Evolutionary conservation across 2,113 vertebrate species (phyloP), one percentile per base, ranked within the genome.

Genomic region (Caranx melampygus): DNA sequence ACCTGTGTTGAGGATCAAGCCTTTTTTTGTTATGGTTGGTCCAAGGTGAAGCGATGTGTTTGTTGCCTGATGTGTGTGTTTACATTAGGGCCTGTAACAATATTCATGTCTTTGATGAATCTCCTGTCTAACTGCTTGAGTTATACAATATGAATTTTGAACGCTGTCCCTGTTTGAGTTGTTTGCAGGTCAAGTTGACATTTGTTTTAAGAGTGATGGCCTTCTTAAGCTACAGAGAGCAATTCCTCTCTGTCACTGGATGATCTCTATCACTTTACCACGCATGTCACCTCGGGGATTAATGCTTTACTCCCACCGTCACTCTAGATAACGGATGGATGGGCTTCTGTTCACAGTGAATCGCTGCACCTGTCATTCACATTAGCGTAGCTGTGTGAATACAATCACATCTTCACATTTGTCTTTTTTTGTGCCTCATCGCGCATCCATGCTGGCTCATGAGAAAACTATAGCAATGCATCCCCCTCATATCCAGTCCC

Each of bases 191-290:
- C 34, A 51, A 40, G 40, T 4, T 15, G 68, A 83, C 77, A 78
- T 47, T 76, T 64, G 66, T 83, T 72, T 54, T 75, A 85, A 88
- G 79, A 78, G 21, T 52, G 72, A 78, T 88, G 73, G 72, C 68
- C 72, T 60, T 82, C 72, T 74, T 72, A 72, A 70, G 60, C 51
- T 60, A 9, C 69, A 16, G 75, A 63, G 60, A 73, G 26, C 9
- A 12, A 75, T 82, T 54, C 58, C 57, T 82, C 87, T 81, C 83
- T 18, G 64, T 77, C 79, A 40, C 72, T 78, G 70, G 68, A 70
- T 71, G 78, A 72, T 79, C 75, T 75, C 59, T 72, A 87, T 85
- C 67, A 71, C 87, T 93, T 89, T 82, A 85, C 74, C 88, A 86
- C 71, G 80, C 69, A 45, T 16, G 82, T 78, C 72, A 62, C 78